Evolutionary conservation across 2,888 invertebrate genomes (phyloP), one percentile per base, ranked within the genome.

Genomic region (Mythimna impura): DNA sequence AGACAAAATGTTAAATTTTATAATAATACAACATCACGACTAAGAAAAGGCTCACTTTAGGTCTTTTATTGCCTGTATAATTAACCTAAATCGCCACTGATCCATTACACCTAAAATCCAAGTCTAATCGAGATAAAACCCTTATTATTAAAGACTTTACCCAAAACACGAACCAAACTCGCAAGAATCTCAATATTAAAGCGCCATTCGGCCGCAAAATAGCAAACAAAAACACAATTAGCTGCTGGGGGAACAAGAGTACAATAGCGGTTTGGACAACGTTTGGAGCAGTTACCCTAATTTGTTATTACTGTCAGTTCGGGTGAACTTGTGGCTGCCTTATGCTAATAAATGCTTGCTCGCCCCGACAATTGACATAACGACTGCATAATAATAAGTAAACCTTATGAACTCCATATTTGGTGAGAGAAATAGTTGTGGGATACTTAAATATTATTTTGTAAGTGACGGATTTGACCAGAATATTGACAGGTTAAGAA

Each of bases 201-300:
- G 82, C 86, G 86, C 90, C 88, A 90, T 91, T 90, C 85, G 86
- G 79, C 86, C 87, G 82, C 94, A 91, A 93, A 94, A 92, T 91
- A 93, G 89, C 93, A 94, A 95, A 94, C 94, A 95, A 95, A 94
- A 95, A 93, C 92, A 93, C 91, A 94, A 94, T 94, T 95, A 94
- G 91, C 89, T 87, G 87, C 76, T 84, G 85, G 81, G 93, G 93
- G 92, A 87, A 88, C 86, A 88, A 84, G 85, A 88, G 84, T 81
- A 94, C 92, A 94, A 94, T 92, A 87, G 90, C 88, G 88, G 83
- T 85, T 86, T 77, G 87, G 90, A 88, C 90, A 90, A 87, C 88
- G 87, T 88, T 91, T 85, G 88, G 90, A 84, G 85, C 88, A 90
- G 90, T 91, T 92, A 95, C 94, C 95, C 95, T 94, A 94, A 94